Percentiles rank a stretch among this genome's conserved stretches.
These are phyloP conservation scores for Cariama cristata DNA, from an alignment of 2,113 vertebrate species.

Conservation along the genomic window DNA sequence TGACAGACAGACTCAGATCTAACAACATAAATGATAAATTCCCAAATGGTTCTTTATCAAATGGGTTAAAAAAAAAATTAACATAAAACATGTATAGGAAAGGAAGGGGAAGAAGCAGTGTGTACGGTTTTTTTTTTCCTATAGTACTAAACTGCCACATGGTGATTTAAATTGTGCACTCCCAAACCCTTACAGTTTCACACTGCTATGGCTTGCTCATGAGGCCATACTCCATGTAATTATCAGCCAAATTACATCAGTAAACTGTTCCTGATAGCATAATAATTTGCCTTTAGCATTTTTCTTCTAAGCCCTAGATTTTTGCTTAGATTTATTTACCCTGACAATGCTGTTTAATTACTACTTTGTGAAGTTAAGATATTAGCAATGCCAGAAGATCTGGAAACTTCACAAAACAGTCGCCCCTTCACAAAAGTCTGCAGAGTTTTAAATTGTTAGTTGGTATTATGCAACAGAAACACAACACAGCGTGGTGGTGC, in stretches of 20 bases:
- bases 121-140: no score
- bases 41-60: neutral
- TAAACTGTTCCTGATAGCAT: neutral
- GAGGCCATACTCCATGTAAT: neutral
- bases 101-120: neutral
- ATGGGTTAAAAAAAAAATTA: neutral
- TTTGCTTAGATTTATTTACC: slow-evolving; percentile 36
- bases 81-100: neutral
- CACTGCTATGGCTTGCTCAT: neutral
- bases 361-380: neutral
- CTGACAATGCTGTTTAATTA: slow-evolving; percentile 37
- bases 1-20: neutral
- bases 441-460: neutral
- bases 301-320: slow-evolving; percentile 5
- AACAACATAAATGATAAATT: neutral
- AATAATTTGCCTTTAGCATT: slow-evolving; percentile 49
- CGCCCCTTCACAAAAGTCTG: neutral
- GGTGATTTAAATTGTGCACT: neutral
- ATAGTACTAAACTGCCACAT: neutral
- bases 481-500: neutral
- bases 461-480: neutral
- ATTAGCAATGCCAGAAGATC: neutral
- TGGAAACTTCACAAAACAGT: neutral
- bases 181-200: neutral
- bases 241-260: slow-evolving; percentile 44